Evolutionary conservation across 2,113 vertebrate genomes (phyloP), one percentile per base, ranked within the genome.

Genomic region (Pardalotus punctatus): DNA sequence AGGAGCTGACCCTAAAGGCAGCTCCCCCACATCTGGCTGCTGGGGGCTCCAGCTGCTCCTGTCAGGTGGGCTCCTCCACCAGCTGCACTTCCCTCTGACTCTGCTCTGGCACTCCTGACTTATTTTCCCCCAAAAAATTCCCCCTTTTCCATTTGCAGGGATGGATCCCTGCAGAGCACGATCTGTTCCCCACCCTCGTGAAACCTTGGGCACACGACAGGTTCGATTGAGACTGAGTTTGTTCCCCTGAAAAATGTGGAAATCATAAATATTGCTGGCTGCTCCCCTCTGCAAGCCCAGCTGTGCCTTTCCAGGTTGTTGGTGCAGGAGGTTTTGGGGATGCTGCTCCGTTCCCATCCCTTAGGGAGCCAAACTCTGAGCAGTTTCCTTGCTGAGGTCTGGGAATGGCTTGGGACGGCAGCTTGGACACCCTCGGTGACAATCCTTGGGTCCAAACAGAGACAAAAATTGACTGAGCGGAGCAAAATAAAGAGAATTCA

Each of bases 21-120:
- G 42, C 7, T 73, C 85, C 71, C 23, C 47, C 76, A 78, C 93
- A 83, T 62, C 76, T 90, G 91, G 43, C 77, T 79, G n/a, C 57
- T 62, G 47, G 31, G 33, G 28, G 71, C 27, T 83, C 86, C 51
- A 90, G 80, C 88, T 92, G 94, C 17, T 58, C 8, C 82, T 74
- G 71, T 80, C 86, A 77, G 62, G 66, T 42, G 54, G 47, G 86
- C 89, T 57, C 21, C 82, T 66, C 79, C 54, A 12, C 15, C 86
- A 83, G 74, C 57, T 79, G 57, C 85, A 38, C 4, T 48, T 19
- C 36, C 16, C n/a, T 61, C 28, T 20, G n/a, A 4, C 60, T 72
- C 74, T 78, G 19, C 11, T 93, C 84, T 20, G 66, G 38, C 42
- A 14, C 35, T 93, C 62, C 76, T 54, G 47, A 21, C 27, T 81